Evolutionary conservation across 2,797 vertebrate species (phyloP), one percentile per base, ranked within the genome.

Genomic region (Gouania willdenowi): DNA sequence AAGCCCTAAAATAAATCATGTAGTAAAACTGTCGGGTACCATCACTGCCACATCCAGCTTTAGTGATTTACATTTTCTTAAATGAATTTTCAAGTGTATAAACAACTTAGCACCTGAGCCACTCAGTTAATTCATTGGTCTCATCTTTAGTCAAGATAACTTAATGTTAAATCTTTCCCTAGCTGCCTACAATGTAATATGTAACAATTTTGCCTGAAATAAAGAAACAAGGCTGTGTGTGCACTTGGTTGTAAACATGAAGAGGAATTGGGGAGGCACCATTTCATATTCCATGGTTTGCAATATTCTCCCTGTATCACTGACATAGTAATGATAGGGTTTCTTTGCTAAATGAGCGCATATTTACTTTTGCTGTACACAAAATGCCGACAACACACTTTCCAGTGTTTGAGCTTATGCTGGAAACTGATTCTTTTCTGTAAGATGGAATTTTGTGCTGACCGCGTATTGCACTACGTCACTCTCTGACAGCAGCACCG

Each of bases 361-460:
- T 18, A 3, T n/a, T 24, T 9, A 24, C 12, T 23, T 52, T 34
- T 66, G 29, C 43, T 15, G 24, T 53, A 46, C 63, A 68, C 52
- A 56, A 66, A 70, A 61, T 75, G 68, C 43, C 28, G 44, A 76
- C 69, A 71, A 65, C 67, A 81, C 59, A 82, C 79, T 85, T 84
- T 87, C 76, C 79, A 82, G 41, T 23, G 64, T 66, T 73, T 22
- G 14, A 68, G 58, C 38, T 15, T 13, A 50, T 27, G 52, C 48
- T 67, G 58, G 49, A 75, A 20, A 45, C 59, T 24, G 5, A 57
- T 66, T 68, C 42, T 80, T 59, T 71, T 54, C 60, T 67, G 35
- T 71, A 61, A 57, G 41, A 59, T 48, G 69, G 75, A 86, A 75
- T 37, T 61, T 60, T 58, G 36, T 59, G 66, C 74, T 78, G 55